These are phyloP conservation scores for Heliconius nattereri DNA, from an alignment of 1,140 invertebrate species.

Conservation along the genomic window DNA sequence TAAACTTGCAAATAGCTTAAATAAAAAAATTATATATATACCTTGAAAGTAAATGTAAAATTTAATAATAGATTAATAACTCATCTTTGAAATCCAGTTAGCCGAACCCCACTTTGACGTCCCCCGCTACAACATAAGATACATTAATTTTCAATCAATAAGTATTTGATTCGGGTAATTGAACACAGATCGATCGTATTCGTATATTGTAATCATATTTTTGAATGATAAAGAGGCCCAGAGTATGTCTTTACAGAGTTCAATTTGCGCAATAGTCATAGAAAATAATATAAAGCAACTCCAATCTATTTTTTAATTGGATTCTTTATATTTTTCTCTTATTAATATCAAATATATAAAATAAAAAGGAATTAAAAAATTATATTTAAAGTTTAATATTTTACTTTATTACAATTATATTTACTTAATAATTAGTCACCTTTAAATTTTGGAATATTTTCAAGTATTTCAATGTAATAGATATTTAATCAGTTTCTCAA, in stretches of 20 bases:
- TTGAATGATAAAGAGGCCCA: slow-evolving; percentile 7
- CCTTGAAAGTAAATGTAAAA: no score
- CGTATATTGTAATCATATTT: slow-evolving; percentile 13
- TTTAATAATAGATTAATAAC: no score
- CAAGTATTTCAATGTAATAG: no score
- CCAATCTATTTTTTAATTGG: background rate
- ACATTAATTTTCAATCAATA: slow-evolving; percentile 39
- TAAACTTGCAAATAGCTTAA: no score
- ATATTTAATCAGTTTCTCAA: no score
- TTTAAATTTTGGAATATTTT: no score
- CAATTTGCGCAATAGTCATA: background rate
- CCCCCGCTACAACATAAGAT: background rate
- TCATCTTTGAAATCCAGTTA: background rate
- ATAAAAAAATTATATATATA: no score
- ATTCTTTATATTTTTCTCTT: background rate
- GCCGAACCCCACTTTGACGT: background rate
- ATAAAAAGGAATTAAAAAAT: background rate
- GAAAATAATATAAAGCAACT: background rate
- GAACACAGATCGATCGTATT: slow-evolving; percentile 27
- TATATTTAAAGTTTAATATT: no score
- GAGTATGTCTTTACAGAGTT: slow-evolving; percentile 2
- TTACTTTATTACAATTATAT: no score
- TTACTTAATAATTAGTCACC: no score
- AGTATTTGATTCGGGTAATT: slow-evolving; percentile 36
- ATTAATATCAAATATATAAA: background rate